Base-by-base conservation (phyloP, 92 coral and sea anemone genomes). In the Heliopora coerulea region DNA sequence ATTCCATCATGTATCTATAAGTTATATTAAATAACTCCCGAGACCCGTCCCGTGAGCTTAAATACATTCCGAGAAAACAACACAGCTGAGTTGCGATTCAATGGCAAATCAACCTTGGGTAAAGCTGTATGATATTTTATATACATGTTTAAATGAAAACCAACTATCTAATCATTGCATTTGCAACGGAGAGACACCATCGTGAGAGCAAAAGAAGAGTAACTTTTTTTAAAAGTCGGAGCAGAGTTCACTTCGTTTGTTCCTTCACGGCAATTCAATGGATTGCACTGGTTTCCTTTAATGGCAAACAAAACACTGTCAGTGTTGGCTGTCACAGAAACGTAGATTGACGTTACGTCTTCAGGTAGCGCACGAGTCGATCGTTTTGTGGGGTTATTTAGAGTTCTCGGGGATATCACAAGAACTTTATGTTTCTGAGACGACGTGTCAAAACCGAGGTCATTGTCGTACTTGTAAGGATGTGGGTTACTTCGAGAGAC, bases 391-490 rank as follows among this genome's bases (percentile, higher is more conserved):
- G n/a, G 19, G 13, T 3, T n/a, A 23, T 39, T 33, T 6, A 33
- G 17, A 25, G 1, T 23, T 31, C 14, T 20, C 37, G 28, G 20
- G 15, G 72, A 58, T 30, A 60, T 59, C 26, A 75, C 80, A 57
- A 75, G 57, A 35, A 59, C 15, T 75, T 75, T 75, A 29, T 75
- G 23, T 57, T 23, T 78, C 73, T 78, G 83, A 24, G 30, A 23
- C 29, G 76, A 69, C 49, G 37, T 54, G 56, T 65, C 83, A 58
- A 65, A 56, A 49, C 49, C 61, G 39, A 65, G 50, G 66, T 78
- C 83, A 35, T 65, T 40, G 66, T 78, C 83, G 52, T 78, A 78
- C 76, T 78, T 65, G 39, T 66, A 78, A 37, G 76, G 83, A 52
- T 75, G 80, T 19, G 80, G 80, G 54, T 62, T 75, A 49, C 67